phyloP scores from a whole-genome alignment of 2,113 vertebrate species.

The Mesitornis unicolor region DNA sequence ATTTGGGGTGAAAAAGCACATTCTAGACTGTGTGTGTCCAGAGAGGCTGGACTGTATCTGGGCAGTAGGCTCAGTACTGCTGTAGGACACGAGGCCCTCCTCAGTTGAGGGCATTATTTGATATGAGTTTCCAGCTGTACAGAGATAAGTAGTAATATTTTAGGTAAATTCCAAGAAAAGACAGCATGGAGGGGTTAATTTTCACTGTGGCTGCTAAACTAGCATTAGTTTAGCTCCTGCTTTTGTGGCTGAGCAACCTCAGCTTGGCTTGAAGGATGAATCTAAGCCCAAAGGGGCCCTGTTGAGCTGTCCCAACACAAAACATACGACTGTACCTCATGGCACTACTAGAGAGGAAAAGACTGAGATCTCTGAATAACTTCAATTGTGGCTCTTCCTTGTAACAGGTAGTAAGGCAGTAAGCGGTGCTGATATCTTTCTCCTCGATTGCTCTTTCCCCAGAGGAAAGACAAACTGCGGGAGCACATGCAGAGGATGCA shows the following conservation, averaged over 20 bases:
- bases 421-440: not conserved
- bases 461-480: conserved; percentile 97
- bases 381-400: accelerated
- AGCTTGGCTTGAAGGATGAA: not conserved
- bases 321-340: not conserved
- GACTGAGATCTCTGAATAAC: not conserved
- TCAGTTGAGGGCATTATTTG: not conserved
- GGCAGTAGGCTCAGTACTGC: not conserved
- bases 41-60: not conserved
- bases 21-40: not conserved
- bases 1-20: not conserved
- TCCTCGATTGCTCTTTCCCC: not conserved
- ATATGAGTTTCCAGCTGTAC: not conserved
- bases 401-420: not conserved
- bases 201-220: not conserved
- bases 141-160: not conserved
- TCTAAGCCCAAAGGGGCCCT: not conserved
- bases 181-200: not conserved
- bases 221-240: not conserved
- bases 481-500: conserved; percentile 99
- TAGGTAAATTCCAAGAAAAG: not conserved
- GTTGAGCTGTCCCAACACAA: not conserved
- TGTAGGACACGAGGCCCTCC: not conserved
- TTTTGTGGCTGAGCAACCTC: not conserved
- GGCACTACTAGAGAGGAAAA: not conserved